These are phyloP conservation scores for Amblyopsis rosae DNA, from an alignment of 2,113 vertebrate genomes.

Conservation along the genomic window DNA sequence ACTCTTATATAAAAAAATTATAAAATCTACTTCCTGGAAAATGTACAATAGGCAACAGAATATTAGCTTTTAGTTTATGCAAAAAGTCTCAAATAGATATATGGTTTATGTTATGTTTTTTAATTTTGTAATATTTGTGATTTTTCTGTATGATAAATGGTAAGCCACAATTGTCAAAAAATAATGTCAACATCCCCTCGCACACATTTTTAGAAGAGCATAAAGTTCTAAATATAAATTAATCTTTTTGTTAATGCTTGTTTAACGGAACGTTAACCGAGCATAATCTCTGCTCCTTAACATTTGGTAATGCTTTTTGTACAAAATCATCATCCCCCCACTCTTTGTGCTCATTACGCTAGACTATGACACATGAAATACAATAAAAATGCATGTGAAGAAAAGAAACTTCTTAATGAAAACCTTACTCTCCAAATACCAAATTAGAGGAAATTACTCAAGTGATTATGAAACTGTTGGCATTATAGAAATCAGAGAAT, in stretches of 20 bases:
- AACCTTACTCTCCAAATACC: constrained; percentile 63
- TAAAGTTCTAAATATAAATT: too few species aligned
- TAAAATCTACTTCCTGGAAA: constrained; percentile 83
- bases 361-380: constrained; percentile 63
- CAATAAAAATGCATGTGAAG: constrained; percentile 43
- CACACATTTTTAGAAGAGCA: too few species aligned
- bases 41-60: constrained; percentile 38
- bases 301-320: constrained; percentile 27
- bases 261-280: too few species aligned
- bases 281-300: constrained; percentile 34
- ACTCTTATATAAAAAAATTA: too few species aligned
- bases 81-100: neutral
- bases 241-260: too few species aligned
- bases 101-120: too few species aligned
- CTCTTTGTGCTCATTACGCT: constrained; percentile 53
- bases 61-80: neutral
- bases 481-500: constrained; percentile 81
- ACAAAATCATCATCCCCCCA: constrained; percentile 6
- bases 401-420: constrained; percentile 54
- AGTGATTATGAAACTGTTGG: constrained; percentile 75
- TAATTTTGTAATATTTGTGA: too few species aligned
- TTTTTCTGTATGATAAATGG: too few species aligned
- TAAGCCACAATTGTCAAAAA: too few species aligned
- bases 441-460: constrained; percentile 76
- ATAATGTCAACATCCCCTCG: too few species aligned